Base-by-base conservation (phyloP, 2,888 invertebrate species). In the Phalangium opilio region DNA sequence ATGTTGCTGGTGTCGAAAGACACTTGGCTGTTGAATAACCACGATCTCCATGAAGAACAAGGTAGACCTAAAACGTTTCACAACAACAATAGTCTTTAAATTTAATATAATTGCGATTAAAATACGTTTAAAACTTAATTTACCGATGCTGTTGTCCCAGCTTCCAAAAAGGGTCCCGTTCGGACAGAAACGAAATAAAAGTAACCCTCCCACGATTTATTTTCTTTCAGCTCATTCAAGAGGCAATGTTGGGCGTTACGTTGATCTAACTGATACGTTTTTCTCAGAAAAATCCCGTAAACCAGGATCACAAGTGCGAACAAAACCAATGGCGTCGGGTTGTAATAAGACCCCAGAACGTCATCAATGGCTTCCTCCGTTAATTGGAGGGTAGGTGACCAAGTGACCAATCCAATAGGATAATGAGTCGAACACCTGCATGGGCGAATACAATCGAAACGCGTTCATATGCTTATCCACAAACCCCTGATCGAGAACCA, bases 11-110 rank as follows among this genome's bases (percentile, higher is more conserved):
- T 38, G 60, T 57, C 33, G 60, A 59, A 44, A 67, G 58, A 44
- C 66, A 65, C 41, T 66, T 55, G 4, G 66, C 67, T 48, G 67
- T 67, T 1, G 66, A 65, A 61, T 66, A 62, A 10, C 66, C 67
- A 21, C 65, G 61, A 43, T 64, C 64, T 3, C 67, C 67, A 55
- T 67, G 67, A 15, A 67, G 57, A 41, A 67, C 66, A n/a, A 67
- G 51, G 55, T 63, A 66, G 43, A 67, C 64, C 67, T 67, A 57
- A 7, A 41, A 35, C 12, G 20, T 5, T 11, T 18, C 17, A 33
- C 1, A 10, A 11, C 44, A 32, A 17, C 36, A 15, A 32, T 12
- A 41, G 14, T 20, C 4, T 40, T 14, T 40, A 41, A 32, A 21
- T 17, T n/a, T 21, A n/a, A 33, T 41, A 12, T 15, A n/a, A 3